Conservation (phyloP, 2,113 vertebrate genomes). For the Myiozetetes cayanensis region DNA sequence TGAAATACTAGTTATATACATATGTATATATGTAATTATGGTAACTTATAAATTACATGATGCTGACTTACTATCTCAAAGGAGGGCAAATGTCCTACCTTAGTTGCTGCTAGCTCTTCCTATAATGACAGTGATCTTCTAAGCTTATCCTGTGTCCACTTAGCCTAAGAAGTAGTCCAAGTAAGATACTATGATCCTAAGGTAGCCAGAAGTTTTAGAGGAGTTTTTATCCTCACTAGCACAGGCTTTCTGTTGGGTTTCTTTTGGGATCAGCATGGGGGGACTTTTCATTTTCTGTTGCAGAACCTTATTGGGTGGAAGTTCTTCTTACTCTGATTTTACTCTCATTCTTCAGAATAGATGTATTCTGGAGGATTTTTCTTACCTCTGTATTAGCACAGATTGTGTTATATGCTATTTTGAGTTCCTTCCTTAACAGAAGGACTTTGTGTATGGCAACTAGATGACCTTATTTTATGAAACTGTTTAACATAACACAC, state of each 20-base stretch:
- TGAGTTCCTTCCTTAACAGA: neutral
- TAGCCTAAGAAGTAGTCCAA: neutral
- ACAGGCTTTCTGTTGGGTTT: neutral
- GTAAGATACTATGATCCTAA: neutral
- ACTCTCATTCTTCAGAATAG: neutral
- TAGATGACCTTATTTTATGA: neutral
- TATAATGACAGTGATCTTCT: neutral
- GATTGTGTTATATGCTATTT: neutral
- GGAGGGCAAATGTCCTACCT: neutral
- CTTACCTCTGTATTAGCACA: neutral
- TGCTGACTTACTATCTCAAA: neutral
- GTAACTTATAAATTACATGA: neutral
- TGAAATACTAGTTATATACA: neutral
- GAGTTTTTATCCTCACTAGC: neutral
- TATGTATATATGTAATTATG: neutral
- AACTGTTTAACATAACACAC: neutral
- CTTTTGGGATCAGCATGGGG: neutral
- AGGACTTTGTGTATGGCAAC: fast-evolving
- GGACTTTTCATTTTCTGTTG: neutral
- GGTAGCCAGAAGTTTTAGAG: neutral
- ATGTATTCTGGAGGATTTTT: neutral
- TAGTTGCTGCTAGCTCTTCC: neutral
- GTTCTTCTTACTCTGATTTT: neutral
- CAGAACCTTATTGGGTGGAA: neutral
- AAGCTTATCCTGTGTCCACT: neutral